A percentile compares a stretch with the other conserved stretches of the same genome.
These are phyloP conservation scores for Talpa occidentalis DNA, from an alignment of 2,113 vertebrate species.

Conservation along the genomic window DNA sequence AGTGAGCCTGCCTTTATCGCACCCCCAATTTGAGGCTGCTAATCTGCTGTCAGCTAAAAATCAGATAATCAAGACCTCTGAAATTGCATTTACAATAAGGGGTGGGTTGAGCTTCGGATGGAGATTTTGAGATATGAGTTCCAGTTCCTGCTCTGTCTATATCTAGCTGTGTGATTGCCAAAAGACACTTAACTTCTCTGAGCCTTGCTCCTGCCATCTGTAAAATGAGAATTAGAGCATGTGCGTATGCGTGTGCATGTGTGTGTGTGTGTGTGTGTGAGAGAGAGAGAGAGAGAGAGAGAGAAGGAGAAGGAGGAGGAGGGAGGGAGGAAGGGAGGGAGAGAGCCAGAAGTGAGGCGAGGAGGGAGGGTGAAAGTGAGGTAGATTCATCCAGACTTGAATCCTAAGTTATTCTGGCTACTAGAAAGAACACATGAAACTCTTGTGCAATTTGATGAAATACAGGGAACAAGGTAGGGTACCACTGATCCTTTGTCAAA, in stretches of 20 bases:
- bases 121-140: conserved; percentile 51
- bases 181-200: conserved; percentile 48
- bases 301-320: not conserved
- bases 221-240: not conserved
- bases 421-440: not conserved
- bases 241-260: not conserved
- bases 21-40: conserved; percentile 70
- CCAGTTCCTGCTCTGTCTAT: not conserved
- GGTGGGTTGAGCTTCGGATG: not conserved
- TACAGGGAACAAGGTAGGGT: not conserved
- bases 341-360: fast-evolving
- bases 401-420: conserved; percentile 5
- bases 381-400: not conserved
- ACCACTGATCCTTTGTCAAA: not conserved
- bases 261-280: not conserved
- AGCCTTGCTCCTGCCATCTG: not conserved
- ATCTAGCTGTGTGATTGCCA: conserved; percentile 23
- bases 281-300: too few relatives aligned
- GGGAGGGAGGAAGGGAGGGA: not conserved
- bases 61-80: conserved; percentile 64
- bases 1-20: conserved; percentile 67
- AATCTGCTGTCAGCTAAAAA: conserved; percentile 76
- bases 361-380: not conserved
- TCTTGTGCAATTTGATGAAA: not conserved
- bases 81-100: conserved; percentile 58